phyloP scores from a whole-genome alignment of 2,113 vertebrate species.

The Melospiza georgiana region DNA sequence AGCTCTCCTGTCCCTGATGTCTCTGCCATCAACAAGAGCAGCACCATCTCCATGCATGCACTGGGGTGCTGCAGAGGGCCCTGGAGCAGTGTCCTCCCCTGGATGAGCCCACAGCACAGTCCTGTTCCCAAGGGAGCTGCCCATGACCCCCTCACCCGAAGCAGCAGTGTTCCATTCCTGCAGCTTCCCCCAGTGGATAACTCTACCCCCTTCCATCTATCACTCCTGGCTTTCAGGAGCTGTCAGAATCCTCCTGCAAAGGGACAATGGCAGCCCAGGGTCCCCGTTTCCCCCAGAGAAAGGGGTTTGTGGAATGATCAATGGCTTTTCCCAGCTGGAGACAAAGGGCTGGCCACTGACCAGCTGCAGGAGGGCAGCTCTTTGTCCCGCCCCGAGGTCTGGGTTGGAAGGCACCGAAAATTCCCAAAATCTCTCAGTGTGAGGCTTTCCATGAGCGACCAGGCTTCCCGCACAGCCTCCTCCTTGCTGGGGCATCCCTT shows the following conservation, averaged over 20 bases:
- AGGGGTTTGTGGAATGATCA: neutral
- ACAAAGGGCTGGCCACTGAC: neutral
- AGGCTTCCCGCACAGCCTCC: neutral
- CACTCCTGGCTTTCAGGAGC: constrained; percentile 32
- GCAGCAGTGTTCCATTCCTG: neutral
- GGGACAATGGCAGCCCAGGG: constrained; percentile 10
- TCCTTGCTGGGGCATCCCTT: neutral
- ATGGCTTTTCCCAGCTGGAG: neutral
- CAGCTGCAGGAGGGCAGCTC: neutral
- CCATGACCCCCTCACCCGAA: neutral
- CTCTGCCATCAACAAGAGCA: neutral
- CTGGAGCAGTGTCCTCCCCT: neutral
- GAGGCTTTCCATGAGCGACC: neutral
- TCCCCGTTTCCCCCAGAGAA: neutral
- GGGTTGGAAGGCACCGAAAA: rapidly evolving
- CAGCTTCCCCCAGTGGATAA: neutral
- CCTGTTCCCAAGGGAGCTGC: neutral
- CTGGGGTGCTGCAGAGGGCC: neutral
- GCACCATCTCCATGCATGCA: neutral
- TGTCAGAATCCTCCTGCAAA: constrained; percentile 2
- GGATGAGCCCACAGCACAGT: neutral
- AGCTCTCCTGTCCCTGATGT: neutral
- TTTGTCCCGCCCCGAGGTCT: neutral
- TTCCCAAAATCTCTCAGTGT: neutral
- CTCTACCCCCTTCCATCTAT: constrained; percentile 11